Base-by-base conservation (phyloP, 35 echinoderm and acorn worm species). In the Apostichopus parvimensis region DNA sequence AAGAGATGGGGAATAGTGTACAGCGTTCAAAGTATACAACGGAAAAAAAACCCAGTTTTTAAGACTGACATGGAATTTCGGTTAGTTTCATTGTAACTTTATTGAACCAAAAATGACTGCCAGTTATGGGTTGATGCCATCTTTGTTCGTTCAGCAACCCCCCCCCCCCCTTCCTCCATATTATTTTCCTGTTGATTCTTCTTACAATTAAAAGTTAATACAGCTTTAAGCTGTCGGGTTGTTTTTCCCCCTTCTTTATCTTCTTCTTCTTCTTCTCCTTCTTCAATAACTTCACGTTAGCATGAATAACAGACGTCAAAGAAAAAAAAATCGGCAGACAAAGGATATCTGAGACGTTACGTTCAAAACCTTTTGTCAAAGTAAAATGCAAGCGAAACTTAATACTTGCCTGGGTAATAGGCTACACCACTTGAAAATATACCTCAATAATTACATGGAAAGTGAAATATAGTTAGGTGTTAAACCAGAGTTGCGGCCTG, bases 301-400 rank as follows among this genome's bases (percentile, higher is more conserved):
- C 58, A 61, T 61, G 7, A 12, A 12, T 61, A 12, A 61, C 58
- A 61, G 7, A 61, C 58, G 0, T 61, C 11, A 75, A 7, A 75
- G 3, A 18, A 75, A 75, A 18, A 75, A 75, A 75, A 75, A 75
- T 75, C 71, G 14, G 71, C 34, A 45, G 34, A 75, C 71, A 75
- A 75, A 75, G 71, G 20, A n/a, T 6, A 4, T 22, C 13, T 18
- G 11, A 75, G 71, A 75, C 71, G 15, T 75, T n/a, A 75, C 17
- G 5, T 4, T 75, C 4, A 75, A 75, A 75, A 75, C 71, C 71
- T 75, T 75, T 75, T 75, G 71, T 75, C 15, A 75, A 75, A 75
- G 15, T 18, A 75, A 75, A 75, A 75, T 75, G 17, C 71, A 75
- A 75, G 71, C 71, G 71, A 75, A 75, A 75, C 71, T 75, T 75